Evolutionary conservation across 1,140 invertebrate genomes (phyloP).

Genomic region (Calliopsis andreniformis): DNA sequence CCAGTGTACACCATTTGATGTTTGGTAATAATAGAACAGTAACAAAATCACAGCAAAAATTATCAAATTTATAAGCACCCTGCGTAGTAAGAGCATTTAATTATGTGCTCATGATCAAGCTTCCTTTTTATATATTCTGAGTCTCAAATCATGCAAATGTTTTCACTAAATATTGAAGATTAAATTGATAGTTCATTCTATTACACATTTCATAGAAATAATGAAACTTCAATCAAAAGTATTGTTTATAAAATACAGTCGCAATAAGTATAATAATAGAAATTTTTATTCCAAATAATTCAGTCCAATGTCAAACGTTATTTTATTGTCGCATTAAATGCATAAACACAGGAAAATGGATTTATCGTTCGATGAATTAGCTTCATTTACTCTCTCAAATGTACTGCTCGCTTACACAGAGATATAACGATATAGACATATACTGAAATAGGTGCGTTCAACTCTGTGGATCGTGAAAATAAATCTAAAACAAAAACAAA

Average conservation of each 20-base stretch:
- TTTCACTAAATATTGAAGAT: background rate
- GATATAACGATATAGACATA: background rate
- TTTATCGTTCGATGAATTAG: too few species aligned
- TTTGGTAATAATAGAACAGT: constrained; percentile 73
- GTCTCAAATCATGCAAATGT: background rate
- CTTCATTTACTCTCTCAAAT: too few species aligned
- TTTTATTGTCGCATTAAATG: too few species aligned
- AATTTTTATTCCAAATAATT: background rate
- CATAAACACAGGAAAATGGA: too few species aligned
- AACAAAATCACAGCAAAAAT: constrained; percentile 67
- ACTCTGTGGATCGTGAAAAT: background rate
- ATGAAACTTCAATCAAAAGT: too few species aligned
- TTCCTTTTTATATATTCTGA: background rate
- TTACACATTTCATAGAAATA: background rate
- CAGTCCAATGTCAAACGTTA: too few species aligned
- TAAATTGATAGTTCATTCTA: background rate
- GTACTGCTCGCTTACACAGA: too few species aligned
- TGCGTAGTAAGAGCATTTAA: constrained; percentile 79
- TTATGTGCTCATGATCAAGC: constrained; percentile 35
- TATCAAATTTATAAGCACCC: constrained; percentile 70
- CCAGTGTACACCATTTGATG: constrained; percentile 67
- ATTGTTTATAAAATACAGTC: too few species aligned
- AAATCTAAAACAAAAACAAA: constrained; percentile 22
- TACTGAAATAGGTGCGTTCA: background rate
- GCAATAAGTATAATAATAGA: too few species aligned